phyloP scores from a whole-genome alignment of 2,113 vertebrate species.

The Otus sunia region DNA sequence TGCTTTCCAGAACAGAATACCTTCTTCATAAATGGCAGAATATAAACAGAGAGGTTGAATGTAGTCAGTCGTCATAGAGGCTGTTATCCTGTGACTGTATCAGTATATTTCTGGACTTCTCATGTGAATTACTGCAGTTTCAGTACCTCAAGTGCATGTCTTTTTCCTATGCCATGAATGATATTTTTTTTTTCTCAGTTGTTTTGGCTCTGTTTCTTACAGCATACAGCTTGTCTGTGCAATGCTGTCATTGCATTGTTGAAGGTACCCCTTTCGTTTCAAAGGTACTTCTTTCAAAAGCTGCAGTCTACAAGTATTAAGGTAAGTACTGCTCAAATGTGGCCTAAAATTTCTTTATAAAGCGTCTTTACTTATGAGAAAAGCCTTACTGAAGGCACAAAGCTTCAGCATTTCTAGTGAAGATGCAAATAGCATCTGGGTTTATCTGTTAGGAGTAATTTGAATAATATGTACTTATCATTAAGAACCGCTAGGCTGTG shows the following conservation, averaged over 20 bases:
- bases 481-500: background rate
- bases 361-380: background rate
- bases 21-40: background rate
- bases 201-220: constrained; percentile 27
- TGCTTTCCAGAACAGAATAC: background rate
- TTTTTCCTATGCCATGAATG: background rate
- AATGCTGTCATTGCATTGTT: constrained; percentile 91
- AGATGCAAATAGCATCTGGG: background rate
- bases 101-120: background rate
- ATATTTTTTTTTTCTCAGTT: background rate
- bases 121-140: background rate
- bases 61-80: background rate
- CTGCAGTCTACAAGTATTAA: constrained; percentile 98
- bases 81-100: background rate
- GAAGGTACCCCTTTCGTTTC: constrained; percentile 95
- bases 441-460: background rate
- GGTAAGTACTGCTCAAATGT: constrained; percentile 66
- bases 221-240: constrained; percentile 95
- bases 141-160: background rate
- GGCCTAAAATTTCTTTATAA: background rate
- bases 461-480: background rate
- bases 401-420: background rate
- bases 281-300: constrained; percentile 98
- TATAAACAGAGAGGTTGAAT: background rate
- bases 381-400: background rate